Evolutionary conservation across 2,113 vertebrate genomes (phyloP), one percentile per base, ranked within the genome.

Genomic region (Melanotaenia duboulayi): DNA sequence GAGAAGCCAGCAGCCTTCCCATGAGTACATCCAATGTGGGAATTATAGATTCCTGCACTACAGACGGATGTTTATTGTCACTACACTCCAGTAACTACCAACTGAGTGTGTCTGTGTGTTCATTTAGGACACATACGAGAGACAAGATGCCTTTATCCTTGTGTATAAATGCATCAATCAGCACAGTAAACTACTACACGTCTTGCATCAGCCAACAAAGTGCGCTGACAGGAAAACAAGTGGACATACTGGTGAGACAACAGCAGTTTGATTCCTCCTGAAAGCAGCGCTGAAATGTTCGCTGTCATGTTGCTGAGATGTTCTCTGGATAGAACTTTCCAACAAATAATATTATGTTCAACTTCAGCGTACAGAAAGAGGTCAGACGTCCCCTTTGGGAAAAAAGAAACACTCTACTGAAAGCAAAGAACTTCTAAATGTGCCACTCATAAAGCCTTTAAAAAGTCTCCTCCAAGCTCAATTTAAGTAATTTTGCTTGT

Each of bases 261-360:
- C 61, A 59, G 68, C 22, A 61, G n/a, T 66, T 71, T 76, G 51
- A 65, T 61, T 74, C 73, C 77, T 11, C 63, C 67, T 51, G 72
- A 77, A 72, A 60, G 35, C 69, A 22, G 37, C 20, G 7, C 60
- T 57, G 56, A 61, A 67, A 73, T 46, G 71, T 68, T 77, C 54
- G 51, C 80, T 65, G 77, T 74, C 67, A 1, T 11, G 72, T 49
- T 22, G 71, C 58, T 60, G 61, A 66, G 75, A 81, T 51, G 20
- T 61, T 49, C 59, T 62, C 40, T 3, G 42, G 60, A 66, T 51
- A 55, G 51, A 80, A 73, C 56, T 75, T 48, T 80, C 73, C 76
- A 52, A 69, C 68, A 74, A 87, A 83, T 79, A 58, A 83, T 78
- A 81, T 63, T 51, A 79, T 67, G 78, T 71, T 77, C 22, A 32